Conservation (phyloP, 1,140 invertebrate genomes). For the Panagrolaimus sp. region DNA sequence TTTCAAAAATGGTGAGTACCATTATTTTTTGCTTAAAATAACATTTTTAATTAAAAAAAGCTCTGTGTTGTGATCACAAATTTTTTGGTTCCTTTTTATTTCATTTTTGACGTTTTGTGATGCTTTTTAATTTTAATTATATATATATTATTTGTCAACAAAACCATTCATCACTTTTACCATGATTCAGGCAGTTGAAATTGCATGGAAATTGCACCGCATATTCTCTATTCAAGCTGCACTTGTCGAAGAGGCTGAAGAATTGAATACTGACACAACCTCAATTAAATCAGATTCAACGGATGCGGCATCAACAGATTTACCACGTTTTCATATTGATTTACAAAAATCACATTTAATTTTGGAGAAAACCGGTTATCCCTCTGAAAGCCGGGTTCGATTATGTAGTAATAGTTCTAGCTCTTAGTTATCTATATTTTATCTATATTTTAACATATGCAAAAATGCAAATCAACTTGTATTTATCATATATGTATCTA, state of each 20-base stretch:
- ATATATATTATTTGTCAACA: too few relatives aligned
- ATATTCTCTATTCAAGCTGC: slow-evolving; percentile 65
- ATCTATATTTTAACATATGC: too few relatives aligned
- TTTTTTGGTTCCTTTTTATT: slow-evolving; percentile 28
- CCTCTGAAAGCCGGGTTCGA: slow-evolving; percentile 12
- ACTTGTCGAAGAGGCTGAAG: slow-evolving; percentile 24
- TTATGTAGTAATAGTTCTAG: neutral
- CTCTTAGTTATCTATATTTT: too few relatives aligned
- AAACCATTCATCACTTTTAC: too few relatives aligned
- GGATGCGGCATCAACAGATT: too few relatives aligned
- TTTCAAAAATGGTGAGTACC: slow-evolving; percentile 88
- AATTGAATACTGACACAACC: neutral
- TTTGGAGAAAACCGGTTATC: slow-evolving; percentile 18
- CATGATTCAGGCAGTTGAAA: slow-evolving; percentile 63
- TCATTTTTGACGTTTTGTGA: slow-evolving; percentile 20
- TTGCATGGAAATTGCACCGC: slow-evolving; percentile 67
- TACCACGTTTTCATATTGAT: slow-evolving; percentile 8
- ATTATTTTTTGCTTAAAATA: neutral
- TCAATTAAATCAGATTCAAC: slow-evolving; percentile 45
- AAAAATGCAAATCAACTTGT: too few relatives aligned
- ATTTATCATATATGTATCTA: too few relatives aligned
- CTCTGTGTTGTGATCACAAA: slow-evolving; percentile 9
- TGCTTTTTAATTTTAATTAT: too few relatives aligned
- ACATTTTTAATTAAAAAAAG: too few relatives aligned
- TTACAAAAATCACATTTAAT: slow-evolving; percentile 20